These are phyloP conservation scores for Okamejei kenojei DNA, from an alignment of 2,797 vertebrate genomes.

Conservation along the genomic window DNA sequence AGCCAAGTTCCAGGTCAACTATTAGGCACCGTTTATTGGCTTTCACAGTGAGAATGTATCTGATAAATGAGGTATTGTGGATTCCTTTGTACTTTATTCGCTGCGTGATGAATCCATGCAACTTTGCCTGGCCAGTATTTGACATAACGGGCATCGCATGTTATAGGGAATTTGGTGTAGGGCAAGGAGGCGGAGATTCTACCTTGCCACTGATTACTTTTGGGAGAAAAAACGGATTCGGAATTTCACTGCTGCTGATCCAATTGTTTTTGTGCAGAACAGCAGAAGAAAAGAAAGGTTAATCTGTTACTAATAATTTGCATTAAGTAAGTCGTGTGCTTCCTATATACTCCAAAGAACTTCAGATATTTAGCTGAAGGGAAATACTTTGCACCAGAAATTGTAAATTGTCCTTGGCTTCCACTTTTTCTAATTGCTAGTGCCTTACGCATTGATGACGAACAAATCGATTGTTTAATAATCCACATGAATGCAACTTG, in stretches of 20 bases:
- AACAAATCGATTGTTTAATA: too few relatives aligned
- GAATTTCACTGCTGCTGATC: neutral
- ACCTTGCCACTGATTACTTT: neutral
- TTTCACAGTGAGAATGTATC: neutral
- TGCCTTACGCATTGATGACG: neutral
- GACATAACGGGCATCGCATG: neutral
- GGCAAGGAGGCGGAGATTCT: neutral
- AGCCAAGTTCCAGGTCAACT: neutral
- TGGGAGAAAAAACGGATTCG: neutral
- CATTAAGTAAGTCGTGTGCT: neutral
- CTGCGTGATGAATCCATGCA: neutral
- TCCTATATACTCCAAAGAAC: constrained; percentile 15
- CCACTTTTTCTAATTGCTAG: neutral
- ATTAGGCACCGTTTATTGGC: neutral
- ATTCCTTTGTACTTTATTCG: neutral
- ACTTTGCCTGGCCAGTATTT: neutral
- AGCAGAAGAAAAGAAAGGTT: too few relatives aligned
- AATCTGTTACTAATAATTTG: neutral
- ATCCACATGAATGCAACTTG: too few relatives aligned
- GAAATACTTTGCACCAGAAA: neutral
- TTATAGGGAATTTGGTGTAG: neutral
- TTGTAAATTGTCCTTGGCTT: neutral
- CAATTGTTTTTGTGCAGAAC: neutral
- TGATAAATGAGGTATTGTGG: neutral
- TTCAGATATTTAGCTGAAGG: neutral